These are phyloP conservation scores for Campoplex capitator DNA, from an alignment of 2,888 invertebrate genomes.

Conservation along the genomic window DNA sequence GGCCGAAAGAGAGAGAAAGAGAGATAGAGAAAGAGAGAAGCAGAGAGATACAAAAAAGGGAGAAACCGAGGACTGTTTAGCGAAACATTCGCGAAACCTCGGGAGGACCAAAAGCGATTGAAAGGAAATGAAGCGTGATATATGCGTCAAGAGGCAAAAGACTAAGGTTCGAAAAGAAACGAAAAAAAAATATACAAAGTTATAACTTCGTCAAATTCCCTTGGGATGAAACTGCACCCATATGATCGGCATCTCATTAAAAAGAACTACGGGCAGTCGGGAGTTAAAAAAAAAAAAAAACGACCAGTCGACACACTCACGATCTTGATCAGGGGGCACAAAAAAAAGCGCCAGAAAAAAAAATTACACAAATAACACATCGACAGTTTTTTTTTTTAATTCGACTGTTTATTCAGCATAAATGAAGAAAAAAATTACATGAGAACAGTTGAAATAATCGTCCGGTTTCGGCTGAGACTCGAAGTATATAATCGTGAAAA, in stretches of 20 bases:
- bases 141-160: conserved; percentile 19
- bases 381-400: conserved; percentile 13
- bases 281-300: conserved; percentile 64
- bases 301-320: conserved; percentile 71
- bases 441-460: neutral
- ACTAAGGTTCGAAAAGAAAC: conserved; percentile 59
- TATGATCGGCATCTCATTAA: conserved; percentile 79
- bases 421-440: neutral
- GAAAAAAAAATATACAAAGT: conserved; percentile 31
- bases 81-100: conserved; percentile 42
- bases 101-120: conserved; percentile 9
- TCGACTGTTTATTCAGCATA: conserved; percentile 7
- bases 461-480: neutral
- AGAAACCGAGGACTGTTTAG: conserved; percentile 40
- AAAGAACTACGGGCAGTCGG: conserved; percentile 56
- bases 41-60: conserved; percentile 34
- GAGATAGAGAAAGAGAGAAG: conserved; percentile 35
- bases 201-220: conserved; percentile 53
- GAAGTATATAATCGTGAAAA: neutral
- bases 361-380: conserved; percentile 4
- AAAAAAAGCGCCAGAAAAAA: conserved; percentile 53
- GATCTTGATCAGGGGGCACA: conserved; percentile 41
- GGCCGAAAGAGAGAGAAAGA: conserved; percentile 32
- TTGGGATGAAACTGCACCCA: conserved; percentile 73
- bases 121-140: conserved; percentile 55